phyloP scores from a whole-genome alignment of 2,113 vertebrate species.

The Cheilinus undulatus region DNA sequence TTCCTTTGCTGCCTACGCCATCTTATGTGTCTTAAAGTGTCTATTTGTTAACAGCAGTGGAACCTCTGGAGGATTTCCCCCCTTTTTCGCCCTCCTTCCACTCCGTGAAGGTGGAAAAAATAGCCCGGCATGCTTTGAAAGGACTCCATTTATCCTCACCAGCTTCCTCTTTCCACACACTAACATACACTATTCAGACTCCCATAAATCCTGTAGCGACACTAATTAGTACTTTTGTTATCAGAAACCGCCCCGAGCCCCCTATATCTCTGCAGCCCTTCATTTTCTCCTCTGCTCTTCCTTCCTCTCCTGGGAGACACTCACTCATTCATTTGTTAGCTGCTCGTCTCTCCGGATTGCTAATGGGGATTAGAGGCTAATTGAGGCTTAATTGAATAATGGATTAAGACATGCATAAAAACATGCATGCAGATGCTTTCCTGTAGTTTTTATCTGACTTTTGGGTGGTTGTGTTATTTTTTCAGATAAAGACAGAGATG shows the following conservation, averaged over 20 bases:
- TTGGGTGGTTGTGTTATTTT: too few species aligned
- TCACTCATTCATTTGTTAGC: constrained; percentile 51
- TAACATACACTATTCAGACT: constrained; percentile 34
- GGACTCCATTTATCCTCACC: constrained; percentile 24
- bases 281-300: constrained; percentile 62
- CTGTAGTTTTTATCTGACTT: neutral
- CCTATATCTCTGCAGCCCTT: constrained; percentile 40
- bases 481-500: too few species aligned
- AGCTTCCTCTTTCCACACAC: constrained; percentile 19
- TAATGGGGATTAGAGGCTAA: constrained; percentile 75
- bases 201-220: constrained; percentile 69
- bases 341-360: constrained; percentile 34
- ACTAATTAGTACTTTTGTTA: constrained; percentile 75
- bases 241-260: constrained; percentile 60
- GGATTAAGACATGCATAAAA: constrained; percentile 54
- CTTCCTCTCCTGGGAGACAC: constrained; percentile 59
- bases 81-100: neutral
- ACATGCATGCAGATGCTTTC: constrained; percentile 1
- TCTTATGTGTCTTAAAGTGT: neutral
- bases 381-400: constrained; percentile 74
- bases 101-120: constrained; percentile 41
- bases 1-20: neutral
- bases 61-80: constrained; percentile 29
- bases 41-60: constrained; percentile 13
- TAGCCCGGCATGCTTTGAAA: constrained; percentile 27